Evolutionary conservation across 2,888 invertebrate genomes (phyloP), one percentile per base, ranked within the genome.

Genomic region (Endotricha flammealis): DNA sequence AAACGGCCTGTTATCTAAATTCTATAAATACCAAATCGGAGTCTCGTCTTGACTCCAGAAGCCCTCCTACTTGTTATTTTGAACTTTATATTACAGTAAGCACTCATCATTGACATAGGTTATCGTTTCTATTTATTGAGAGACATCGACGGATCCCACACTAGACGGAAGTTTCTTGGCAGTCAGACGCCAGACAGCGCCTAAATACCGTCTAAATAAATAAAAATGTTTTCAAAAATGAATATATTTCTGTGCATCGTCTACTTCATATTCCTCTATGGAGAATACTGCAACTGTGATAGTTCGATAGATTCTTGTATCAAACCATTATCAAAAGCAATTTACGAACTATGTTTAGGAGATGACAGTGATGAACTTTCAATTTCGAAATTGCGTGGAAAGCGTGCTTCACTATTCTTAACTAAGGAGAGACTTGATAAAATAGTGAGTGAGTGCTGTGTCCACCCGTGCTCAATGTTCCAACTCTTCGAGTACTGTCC

Each of bases 101-200:
- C 74, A 66, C 67, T 69, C 66, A 68, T 61, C 61, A 69, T 74
- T 79, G 77, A 82, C 77, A 78, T 71, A 76, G 79, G 83, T 80
- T 85, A 83, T 83, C 83, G 51, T 53, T 56, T 73, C 64, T 80
- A 78, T 81, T 80, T 82, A 76, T 71, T 77, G 53, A 51, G 67
- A 67, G 65, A 53, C 66, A 67, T 61, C 60, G 50, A 52, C 58
- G 59, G 48, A 53, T 45, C 57, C 49, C 50, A 57, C 63, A 55
- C 64, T 64, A 78, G 71, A 79, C 76, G 81, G 79, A 79, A 79
- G 79, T 79, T 60, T 58, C 64, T 44, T 43, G 38, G 45, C 46
- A 43, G 57, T 48, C 57, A 55, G 57, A 46, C 57, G 56, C 49
- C 53, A 57, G 56, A 59, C 56, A 64, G 53, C 63, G 56, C 53